Conservation (phyloP, 2,797 vertebrate species). For the Margarornis squamiger region DNA sequence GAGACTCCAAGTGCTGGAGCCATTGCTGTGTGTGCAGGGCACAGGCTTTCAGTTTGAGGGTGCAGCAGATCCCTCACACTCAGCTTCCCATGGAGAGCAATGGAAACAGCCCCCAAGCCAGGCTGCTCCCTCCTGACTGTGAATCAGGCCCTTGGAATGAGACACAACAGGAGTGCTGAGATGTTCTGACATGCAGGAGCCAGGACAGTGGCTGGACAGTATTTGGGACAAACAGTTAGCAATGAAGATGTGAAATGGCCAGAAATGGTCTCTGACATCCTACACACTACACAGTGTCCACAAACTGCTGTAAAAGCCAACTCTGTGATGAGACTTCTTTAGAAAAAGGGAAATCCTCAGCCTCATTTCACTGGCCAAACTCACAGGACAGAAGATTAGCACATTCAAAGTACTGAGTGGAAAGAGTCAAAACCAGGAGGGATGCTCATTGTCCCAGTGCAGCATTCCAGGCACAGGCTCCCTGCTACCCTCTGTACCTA, state of each 20-base stretch:
- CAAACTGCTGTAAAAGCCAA: neutral
- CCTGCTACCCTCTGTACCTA: neutral
- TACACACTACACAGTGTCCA: neutral
- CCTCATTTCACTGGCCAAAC: neutral
- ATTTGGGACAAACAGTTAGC: neutral
- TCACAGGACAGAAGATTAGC: neutral
- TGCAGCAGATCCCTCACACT: neutral
- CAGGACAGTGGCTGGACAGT: neutral
- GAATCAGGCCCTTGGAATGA: conserved; percentile 9
- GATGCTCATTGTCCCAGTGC: neutral
- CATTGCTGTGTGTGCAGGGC: neutral
- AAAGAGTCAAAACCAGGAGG: neutral
- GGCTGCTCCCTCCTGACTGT: neutral
- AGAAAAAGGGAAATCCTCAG: neutral
- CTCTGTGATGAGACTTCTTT: neutral
- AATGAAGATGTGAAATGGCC: neutral
- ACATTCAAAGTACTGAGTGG: too few relatives aligned
- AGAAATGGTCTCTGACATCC: neutral
- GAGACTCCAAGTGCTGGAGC: neutral
- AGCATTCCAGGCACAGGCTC: neutral
- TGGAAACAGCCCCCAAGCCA: neutral
- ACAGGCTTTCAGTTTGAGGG: neutral
- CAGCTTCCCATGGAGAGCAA: neutral
- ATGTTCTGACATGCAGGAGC: neutral
- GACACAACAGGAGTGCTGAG: neutral